Base-by-base conservation (phyloP, 1,140 invertebrate species). In the Neocloeon triangulifer region DNA sequence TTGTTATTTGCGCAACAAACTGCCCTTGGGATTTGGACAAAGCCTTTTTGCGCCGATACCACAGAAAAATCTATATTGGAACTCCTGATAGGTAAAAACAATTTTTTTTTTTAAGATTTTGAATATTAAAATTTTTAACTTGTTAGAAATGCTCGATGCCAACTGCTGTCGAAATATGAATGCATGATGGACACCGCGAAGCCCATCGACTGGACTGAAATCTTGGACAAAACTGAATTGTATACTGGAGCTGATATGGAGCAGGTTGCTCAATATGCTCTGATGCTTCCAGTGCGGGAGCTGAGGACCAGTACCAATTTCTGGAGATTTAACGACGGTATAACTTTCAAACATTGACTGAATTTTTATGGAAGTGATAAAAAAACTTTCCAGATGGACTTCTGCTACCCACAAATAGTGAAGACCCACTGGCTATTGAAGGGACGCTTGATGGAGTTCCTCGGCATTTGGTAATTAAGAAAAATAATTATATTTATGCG, bases 1-100 rank as follows among this genome's bases (percentile, higher is more conserved):
- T 66, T 35, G 37, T 69, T 4, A 42, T 69, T 17, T 61, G 59
- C 43, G 65, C 66, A 5, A 70, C 67, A 10, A 70, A 70, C 46
- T 66, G 64, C 46, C 67, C 67, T 4, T 69, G 66, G 66, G 64
- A 69, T 33, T 45, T 71, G 16, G 67, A 71, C 43, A 41, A 55
- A 3, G 66, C 66, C 7, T 65, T 69, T 39, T 39, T 66, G 16
- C 43, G 66, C 37, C 44, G 66, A 19, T 69, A 69, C 42, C 61
- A 68, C 40, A 59, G 59, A 39, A 49, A 57, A 19, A 56, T 69
- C 18, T 66, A 61, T 40, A 53, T 69, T 26, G 55, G 62, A 4
- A 43, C 69, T 13, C 67, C 67, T 12, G 53, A 66, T 39, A 49
- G 32, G 9, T 35, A 39, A 25, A 19, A 42, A 25, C 26, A 14